phyloP scores from a whole-genome alignment of 2,888 invertebrate species.

The Rhaphigaster nebulosa region DNA sequence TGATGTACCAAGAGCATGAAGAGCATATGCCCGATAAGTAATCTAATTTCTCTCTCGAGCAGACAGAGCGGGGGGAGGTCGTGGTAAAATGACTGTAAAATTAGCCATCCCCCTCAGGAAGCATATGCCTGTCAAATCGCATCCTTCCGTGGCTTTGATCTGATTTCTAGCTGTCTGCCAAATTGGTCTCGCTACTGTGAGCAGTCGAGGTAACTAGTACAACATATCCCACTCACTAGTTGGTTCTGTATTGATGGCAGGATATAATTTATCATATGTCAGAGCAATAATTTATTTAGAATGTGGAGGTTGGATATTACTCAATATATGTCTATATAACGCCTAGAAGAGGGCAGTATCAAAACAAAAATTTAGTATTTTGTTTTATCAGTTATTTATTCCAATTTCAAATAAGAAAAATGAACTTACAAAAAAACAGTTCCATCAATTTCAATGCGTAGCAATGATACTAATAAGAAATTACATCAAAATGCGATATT shows the following conservation, averaged over 20 bases:
- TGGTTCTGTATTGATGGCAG: neutral
- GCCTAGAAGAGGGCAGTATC: too few species aligned
- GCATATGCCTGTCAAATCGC: conserved; percentile 46
- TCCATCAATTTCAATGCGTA: too few species aligned
- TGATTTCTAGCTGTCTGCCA: neutral
- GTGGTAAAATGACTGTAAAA: conserved; percentile 48
- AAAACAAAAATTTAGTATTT: too few species aligned
- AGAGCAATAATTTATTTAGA: neutral
- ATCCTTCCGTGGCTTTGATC: conserved; percentile 44
- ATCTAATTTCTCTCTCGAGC: conserved; percentile 43
- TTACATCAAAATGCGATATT: too few species aligned
- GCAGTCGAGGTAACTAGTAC: neutral
- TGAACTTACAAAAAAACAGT: too few species aligned
- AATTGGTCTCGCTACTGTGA: conserved; percentile 23
- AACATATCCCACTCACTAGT: neutral
- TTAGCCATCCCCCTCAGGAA: conserved; percentile 20
- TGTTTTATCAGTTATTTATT: too few species aligned
- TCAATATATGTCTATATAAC: too few species aligned
- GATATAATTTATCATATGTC: neutral
- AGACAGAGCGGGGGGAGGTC: neutral
- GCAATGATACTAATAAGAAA: too few species aligned
- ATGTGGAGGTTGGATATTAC: neutral
- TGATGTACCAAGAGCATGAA: neutral
- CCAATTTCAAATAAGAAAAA: too few species aligned
- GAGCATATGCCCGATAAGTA: conserved; percentile 17